Evolutionary conservation across 1,140 invertebrate genomes (phyloP).

Genomic region (Ridgeia piscesae): DNA sequence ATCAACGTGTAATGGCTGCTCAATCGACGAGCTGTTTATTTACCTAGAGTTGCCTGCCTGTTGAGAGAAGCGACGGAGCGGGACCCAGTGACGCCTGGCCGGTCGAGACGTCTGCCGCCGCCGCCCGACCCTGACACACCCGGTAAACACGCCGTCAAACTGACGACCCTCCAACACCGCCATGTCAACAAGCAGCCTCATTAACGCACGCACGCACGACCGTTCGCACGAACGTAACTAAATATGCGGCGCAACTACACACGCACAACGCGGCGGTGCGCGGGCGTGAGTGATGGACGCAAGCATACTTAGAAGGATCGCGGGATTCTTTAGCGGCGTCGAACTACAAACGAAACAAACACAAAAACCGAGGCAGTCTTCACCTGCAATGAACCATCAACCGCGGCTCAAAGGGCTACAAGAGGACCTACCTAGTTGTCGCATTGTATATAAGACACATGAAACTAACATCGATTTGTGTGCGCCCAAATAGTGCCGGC

Average conservation of each 20-base stretch:
- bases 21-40: background rate
- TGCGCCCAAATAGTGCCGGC: background rate
- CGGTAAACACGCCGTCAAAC: background rate
- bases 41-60: background rate
- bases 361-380: background rate
- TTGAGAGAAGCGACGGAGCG: background rate
- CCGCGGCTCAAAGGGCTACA: background rate
- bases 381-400: background rate
- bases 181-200: background rate
- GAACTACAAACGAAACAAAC: slow-evolving; percentile 5
- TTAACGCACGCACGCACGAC: background rate
- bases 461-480: background rate
- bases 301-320: background rate
- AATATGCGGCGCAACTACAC: background rate
- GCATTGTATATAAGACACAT: background rate
- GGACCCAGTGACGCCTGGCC: background rate
- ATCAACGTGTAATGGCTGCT: background rate
- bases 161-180: background rate
- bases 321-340: background rate
- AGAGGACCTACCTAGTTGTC: background rate
- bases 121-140: background rate
- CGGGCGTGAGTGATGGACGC: background rate
- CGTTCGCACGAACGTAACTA: background rate
- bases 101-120: background rate
- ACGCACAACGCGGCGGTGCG: background rate